These are phyloP conservation scores for Cephus pygmeus DNA, from an alignment of 2,888 invertebrate species.

Conservation along the genomic window DNA sequence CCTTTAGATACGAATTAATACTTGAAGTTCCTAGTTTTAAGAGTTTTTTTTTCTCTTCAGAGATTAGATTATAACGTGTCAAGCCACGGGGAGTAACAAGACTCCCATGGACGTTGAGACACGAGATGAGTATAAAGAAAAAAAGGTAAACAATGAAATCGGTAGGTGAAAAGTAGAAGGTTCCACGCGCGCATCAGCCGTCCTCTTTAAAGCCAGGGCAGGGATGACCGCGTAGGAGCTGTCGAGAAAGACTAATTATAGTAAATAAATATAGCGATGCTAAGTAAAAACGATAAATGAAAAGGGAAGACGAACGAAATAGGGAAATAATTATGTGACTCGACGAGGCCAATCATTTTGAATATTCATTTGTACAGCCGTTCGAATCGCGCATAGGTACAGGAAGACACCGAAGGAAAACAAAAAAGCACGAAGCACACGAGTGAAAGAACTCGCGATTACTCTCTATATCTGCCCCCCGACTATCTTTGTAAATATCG, in stretches of 20 bases:
- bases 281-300: neutral
- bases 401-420: neutral
- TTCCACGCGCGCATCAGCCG: neutral
- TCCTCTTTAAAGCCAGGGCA: neutral
- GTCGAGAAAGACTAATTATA: neutral
- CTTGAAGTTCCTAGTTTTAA: conserved; percentile 21
- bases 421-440: neutral
- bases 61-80: neutral
- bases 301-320: neutral
- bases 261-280: neutral
- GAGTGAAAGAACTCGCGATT: neutral
- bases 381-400: neutral
- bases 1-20: neutral
- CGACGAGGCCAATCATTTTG: neutral
- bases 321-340: neutral
- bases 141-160: neutral
- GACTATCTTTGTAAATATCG: conserved; percentile 34
- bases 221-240: neutral
- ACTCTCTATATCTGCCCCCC: conserved; percentile 16
- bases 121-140: neutral
- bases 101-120: neutral
- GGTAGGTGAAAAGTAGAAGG: neutral
- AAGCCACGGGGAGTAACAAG: neutral
- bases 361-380: neutral
- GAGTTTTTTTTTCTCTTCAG: neutral